phyloP scores from a whole-genome alignment of 1,140 invertebrate genomes.

The Phymorhynchus buccinoides region DNA sequence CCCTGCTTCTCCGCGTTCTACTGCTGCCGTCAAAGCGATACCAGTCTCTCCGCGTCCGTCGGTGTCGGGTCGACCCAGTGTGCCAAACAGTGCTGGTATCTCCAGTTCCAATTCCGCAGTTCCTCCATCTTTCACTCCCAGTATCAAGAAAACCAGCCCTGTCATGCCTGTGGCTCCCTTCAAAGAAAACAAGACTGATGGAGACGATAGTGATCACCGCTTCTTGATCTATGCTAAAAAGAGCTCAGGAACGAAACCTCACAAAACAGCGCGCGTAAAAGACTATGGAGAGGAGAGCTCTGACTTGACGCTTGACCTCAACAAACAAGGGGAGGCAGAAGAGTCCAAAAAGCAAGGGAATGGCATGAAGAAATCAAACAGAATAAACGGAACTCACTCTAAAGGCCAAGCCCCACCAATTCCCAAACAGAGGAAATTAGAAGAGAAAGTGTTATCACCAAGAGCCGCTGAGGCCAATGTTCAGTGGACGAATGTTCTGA shows the following conservation, averaged over 20 bases:
- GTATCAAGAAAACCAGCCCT: slow-evolving; percentile 42
- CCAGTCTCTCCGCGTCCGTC: slow-evolving; percentile 13
- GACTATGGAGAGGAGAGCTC: slow-evolving; percentile 29
- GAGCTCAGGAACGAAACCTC: slow-evolving; percentile 20
- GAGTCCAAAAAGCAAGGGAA: neutral
- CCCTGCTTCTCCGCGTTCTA: slow-evolving; percentile 30
- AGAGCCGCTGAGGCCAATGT: neutral
- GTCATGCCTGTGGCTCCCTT: slow-evolving; percentile 44
- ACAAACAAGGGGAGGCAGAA: slow-evolving; percentile 3
- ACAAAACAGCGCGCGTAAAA: slow-evolving; percentile 20
- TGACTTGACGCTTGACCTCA: neutral
- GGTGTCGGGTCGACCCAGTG: slow-evolving; percentile 13
- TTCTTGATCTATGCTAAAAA: slow-evolving; percentile 26
- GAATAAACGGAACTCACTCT: slow-evolving; percentile 9
- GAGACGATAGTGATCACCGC: slow-evolving; percentile 30
- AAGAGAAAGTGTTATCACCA: slow-evolving; percentile 12
- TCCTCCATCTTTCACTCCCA: slow-evolving; percentile 39
- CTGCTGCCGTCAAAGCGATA: slow-evolving; percentile 41
- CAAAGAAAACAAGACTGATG: slow-evolving; percentile 38
- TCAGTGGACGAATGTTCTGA: slow-evolving; percentile 5
- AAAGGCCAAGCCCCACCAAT: slow-evolving; percentile 23
- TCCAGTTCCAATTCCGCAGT: neutral
- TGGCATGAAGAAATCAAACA: slow-evolving; percentile 6
- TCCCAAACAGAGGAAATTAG: neutral
- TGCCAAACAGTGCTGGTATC: neutral